Evolutionary conservation across 2,888 invertebrate genomes (phyloP), one percentile per base, ranked within the genome.

Genomic region (Cephonodes hylas): DNA sequence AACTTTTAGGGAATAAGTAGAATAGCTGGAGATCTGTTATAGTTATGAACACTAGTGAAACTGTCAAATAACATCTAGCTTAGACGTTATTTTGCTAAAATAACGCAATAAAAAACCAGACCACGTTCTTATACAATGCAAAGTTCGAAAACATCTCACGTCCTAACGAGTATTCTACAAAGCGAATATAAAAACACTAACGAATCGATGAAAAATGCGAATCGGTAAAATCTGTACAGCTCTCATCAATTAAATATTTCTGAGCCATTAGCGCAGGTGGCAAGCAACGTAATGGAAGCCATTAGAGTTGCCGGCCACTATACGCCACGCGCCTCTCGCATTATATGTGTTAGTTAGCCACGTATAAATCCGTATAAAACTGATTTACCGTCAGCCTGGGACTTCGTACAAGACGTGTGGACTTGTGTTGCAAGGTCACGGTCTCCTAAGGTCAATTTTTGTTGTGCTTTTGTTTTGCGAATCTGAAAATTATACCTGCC

Each of bases 231-330:
- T 85, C 85, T 81, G 84, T 82, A 83, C 77, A 73, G 80, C 76
- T 75, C 81, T 83, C 87, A 88, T 88, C 86, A 88, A 90, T 91
- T 89, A 90, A 88, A 90, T 90, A 90, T 90, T 89, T 89, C 84
- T 88, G 86, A 83, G 71, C 86, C 88, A 90, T 89, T 91, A 91
- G 89, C 84, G 79, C 88, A 88, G 86, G 88, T 89, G 90, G 86
- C 79, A 82, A 78, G 83, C 83, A 81, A 73, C 85, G 84, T 89
- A 90, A 90, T 89, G 88, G 89, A 86, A 84, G 81, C 89, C 86
- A 90, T 89, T 91, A 89, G 83, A 82, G 81, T 79, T 72, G 79
- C 72, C 77, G 67, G 65, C 67, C 74, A 69, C 74, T 73, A 72
- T 71, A 66, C 69, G 65, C 63, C 67, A 64, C 67, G 22, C 27